Conservation (phyloP, 2,113 vertebrate species). For the Poeciliopsis prolifica region DNA sequence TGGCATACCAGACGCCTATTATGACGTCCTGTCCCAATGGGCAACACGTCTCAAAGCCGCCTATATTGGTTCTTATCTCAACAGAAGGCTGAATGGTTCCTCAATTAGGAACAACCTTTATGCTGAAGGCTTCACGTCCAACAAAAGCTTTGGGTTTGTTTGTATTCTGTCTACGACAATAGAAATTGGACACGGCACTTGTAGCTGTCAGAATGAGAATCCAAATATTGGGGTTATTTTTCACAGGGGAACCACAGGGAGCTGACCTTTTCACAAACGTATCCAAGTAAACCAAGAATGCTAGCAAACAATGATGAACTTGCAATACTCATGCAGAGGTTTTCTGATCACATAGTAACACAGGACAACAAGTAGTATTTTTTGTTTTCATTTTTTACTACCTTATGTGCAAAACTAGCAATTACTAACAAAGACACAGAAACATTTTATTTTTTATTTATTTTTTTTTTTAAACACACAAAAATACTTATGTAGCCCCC, state of each 20-base stretch:
- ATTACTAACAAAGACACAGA: too few relatives aligned
- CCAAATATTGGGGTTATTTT: slow-evolving; percentile 42
- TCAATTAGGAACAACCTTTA: slow-evolving; percentile 71
- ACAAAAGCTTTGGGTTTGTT: slow-evolving; percentile 52
- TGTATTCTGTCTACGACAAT: slow-evolving; percentile 55
- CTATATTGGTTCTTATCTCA: slow-evolving; percentile 55
- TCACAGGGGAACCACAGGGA: slow-evolving; percentile 26
- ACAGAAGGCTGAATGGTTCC: slow-evolving; percentile 37
- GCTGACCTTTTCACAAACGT: slow-evolving; percentile 69
- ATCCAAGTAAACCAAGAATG: slow-evolving; percentile 50
- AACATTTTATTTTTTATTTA: too few relatives aligned
- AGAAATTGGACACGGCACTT: slow-evolving; percentile 39
- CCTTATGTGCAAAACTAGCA: not conserved
- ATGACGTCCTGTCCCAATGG: slow-evolving; percentile 45
- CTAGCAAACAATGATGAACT: slow-evolving; percentile 48
- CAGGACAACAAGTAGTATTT: slow-evolving; percentile 26
- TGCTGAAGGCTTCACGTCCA: slow-evolving; percentile 40
- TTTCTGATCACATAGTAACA: slow-evolving; percentile 20
- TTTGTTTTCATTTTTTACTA: not conserved
- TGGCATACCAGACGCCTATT: slow-evolving; percentile 53
- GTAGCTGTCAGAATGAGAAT: slow-evolving; percentile 55
- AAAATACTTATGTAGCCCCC: too few relatives aligned
- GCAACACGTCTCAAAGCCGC: slow-evolving; percentile 30
- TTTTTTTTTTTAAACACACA: too few relatives aligned
- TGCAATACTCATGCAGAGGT: not conserved